These are phyloP conservation scores for Coregonus sp. DNA, from an alignment of 2,797 vertebrate genomes.

Conservation along the genomic window DNA sequence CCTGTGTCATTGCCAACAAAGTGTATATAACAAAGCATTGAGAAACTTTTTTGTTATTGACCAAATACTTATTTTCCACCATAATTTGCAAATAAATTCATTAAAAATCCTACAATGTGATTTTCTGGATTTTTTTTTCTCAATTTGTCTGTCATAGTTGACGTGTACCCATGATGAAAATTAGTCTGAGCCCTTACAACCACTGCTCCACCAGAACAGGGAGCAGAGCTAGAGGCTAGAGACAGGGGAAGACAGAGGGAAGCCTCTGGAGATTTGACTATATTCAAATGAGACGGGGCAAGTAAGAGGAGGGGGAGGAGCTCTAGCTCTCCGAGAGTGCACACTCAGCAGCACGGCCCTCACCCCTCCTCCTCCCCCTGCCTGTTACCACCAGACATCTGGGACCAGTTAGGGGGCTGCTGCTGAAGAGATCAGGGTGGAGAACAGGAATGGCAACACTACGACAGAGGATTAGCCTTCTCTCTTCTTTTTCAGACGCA, in stretches of 20 bases:
- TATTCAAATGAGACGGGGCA: not conserved
- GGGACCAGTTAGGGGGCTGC: conserved; percentile 71
- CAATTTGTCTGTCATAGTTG: no score
- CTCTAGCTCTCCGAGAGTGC: not conserved
- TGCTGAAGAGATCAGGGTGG: conserved; percentile 31
- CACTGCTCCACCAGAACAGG: not conserved
- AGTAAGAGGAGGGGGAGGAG: not conserved
- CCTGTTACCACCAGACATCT: conserved; percentile 66
- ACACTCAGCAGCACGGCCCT: conserved; percentile 4
- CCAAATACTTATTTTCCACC: no score
- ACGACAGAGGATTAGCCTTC: conserved; percentile 51
- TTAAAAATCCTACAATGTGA: no score
- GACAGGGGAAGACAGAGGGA: not conserved
- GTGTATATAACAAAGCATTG: no score
- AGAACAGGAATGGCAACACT: conserved; percentile 6
- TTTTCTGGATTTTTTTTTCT: no score
- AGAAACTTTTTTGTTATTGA: no score
- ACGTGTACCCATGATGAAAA: no score
- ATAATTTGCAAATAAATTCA: no score
- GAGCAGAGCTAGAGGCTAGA: not conserved
- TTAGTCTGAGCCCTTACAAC: not conserved
- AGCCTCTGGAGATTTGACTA: not conserved
- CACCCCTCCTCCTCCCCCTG: not conserved
- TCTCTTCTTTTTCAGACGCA: conserved; percentile 24
- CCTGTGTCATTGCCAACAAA: no score